Conservation (phyloP, 37 sponge, comb jelly and placozoan species). For the Spongilla lacustris region DNA sequence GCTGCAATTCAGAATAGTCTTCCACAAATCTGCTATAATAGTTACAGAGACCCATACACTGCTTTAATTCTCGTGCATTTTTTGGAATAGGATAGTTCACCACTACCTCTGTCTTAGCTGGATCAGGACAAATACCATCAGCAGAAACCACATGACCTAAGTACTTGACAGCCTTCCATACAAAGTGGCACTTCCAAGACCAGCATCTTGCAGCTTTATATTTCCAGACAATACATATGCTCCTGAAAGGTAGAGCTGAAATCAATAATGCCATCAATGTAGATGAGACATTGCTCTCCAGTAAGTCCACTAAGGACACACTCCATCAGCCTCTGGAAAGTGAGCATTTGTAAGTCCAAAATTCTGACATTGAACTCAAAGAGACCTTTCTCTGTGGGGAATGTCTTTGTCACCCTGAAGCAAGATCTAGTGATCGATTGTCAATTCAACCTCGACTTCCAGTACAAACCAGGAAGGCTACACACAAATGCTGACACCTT, state of each 20-base stretch:
- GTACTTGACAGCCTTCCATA: background rate
- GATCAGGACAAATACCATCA: conserved; percentile 6
- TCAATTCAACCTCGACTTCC: too few species aligned
- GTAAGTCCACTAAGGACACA: background rate
- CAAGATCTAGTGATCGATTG: too few species aligned
- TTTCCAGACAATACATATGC: background rate
- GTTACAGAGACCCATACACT: background rate
- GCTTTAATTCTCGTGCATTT: background rate
- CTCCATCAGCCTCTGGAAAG: background rate
- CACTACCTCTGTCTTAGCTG: conserved; percentile 8
- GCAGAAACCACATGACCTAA: conserved; percentile 14
- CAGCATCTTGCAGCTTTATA: background rate
- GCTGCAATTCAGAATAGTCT: conserved; percentile 5
- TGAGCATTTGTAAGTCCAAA: background rate
- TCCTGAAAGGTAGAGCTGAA: background rate
- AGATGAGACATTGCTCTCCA: background rate
- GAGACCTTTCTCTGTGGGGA: background rate
- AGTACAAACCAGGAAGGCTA: too few species aligned
- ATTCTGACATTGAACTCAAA: background rate
- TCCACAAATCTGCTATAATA: background rate
- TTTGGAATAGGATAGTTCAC: background rate
- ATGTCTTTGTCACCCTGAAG: background rate
- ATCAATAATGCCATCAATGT: background rate
- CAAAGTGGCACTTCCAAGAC: conserved; percentile 10
- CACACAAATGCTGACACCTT: too few species aligned